Conservation (phyloP, 2,888 invertebrate species). For the Rhingia rostrata region DNA sequence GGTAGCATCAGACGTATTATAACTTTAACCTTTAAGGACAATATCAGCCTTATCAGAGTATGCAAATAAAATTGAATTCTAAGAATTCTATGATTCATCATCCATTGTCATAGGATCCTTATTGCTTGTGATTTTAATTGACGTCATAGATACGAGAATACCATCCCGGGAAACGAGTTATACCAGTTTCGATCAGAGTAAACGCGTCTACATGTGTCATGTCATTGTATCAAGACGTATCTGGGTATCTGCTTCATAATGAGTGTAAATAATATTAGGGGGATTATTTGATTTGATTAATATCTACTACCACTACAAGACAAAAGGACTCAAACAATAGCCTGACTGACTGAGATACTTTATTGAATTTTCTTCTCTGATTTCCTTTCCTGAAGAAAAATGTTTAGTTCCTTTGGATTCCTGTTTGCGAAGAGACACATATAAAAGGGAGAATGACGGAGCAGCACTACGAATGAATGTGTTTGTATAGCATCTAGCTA, state of each 20-base stretch:
- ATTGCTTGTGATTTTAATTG: constrained; percentile 30
- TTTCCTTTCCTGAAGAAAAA: constrained; percentile 33
- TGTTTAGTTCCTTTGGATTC: too few relatives aligned
- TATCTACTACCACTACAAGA: constrained; percentile 30
- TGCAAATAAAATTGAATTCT: background rate
- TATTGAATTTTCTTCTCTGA: constrained; percentile 61
- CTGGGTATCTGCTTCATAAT: constrained; percentile 25
- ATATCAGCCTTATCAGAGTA: too few relatives aligned
- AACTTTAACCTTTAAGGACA: constrained; percentile 11
- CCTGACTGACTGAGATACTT: constrained; percentile 20
- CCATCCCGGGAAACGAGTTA: too few relatives aligned
- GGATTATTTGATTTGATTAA: constrained; percentile 49
- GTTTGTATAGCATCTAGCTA: too few relatives aligned
- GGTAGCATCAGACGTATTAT: background rate
- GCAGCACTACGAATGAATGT: too few relatives aligned
- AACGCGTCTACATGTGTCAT: constrained; percentile 9
- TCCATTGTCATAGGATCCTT: background rate
- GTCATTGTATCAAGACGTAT: constrained; percentile 15
- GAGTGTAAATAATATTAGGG: constrained; percentile 62
- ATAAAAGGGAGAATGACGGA: too few relatives aligned
- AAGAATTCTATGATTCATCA: too few relatives aligned
- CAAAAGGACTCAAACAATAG: constrained; percentile 37
- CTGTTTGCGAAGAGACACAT: too few relatives aligned
- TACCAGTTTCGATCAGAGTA: constrained; percentile 19
- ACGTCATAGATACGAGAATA: background rate